phyloP scores from a whole-genome alignment of 2,888 invertebrate species.

The Encarsia formosa region DNA sequence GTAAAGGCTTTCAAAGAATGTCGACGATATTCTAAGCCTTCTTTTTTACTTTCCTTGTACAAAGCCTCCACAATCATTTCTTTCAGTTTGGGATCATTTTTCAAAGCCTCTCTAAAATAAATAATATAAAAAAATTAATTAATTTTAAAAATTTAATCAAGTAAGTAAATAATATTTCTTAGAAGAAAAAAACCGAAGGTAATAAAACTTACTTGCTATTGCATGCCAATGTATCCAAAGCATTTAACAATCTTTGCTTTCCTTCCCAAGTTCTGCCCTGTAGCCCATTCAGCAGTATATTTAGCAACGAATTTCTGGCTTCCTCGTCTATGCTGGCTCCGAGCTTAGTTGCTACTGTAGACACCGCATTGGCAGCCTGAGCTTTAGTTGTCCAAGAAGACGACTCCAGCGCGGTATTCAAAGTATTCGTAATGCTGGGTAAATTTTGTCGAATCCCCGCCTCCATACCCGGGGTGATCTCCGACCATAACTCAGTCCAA shows the following conservation, averaged over 20 bases:
- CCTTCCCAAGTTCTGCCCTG: slow-evolving; percentile 86
- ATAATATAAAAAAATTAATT: not conserved
- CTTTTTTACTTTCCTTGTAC: slow-evolving; percentile 76
- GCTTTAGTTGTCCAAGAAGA: slow-evolving; percentile 85
- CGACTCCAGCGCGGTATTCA: slow-evolving; percentile 72
- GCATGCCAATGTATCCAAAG: slow-evolving; percentile 68
- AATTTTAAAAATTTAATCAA: not conserved
- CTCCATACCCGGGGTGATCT: slow-evolving; percentile 84
- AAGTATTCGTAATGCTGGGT: slow-evolving; percentile 64
- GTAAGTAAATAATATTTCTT: too few relatives aligned
- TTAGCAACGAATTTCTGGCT: slow-evolving; percentile 63
- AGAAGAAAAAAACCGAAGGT: slow-evolving; percentile 3
- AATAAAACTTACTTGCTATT: slow-evolving; percentile 61
- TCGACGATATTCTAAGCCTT: slow-evolving; percentile 71
- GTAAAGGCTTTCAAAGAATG: slow-evolving; percentile 70
- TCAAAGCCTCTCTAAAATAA: slow-evolving; percentile 48
- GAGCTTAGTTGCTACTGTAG: slow-evolving; percentile 72
- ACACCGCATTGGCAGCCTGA: slow-evolving; percentile 75
- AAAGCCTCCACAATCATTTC: slow-evolving; percentile 64
- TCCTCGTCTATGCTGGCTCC: slow-evolving; percentile 62
- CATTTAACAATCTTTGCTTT: slow-evolving; percentile 77
- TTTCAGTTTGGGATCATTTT: slow-evolving; percentile 47
- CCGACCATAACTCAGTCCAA: slow-evolving; percentile 87
- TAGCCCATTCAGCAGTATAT: slow-evolving; percentile 65
- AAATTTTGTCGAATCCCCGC: slow-evolving; percentile 72